Evolutionary conservation across 2,797 vertebrate species (phyloP).

Genomic region (Falco novaeseelandiae): DNA sequence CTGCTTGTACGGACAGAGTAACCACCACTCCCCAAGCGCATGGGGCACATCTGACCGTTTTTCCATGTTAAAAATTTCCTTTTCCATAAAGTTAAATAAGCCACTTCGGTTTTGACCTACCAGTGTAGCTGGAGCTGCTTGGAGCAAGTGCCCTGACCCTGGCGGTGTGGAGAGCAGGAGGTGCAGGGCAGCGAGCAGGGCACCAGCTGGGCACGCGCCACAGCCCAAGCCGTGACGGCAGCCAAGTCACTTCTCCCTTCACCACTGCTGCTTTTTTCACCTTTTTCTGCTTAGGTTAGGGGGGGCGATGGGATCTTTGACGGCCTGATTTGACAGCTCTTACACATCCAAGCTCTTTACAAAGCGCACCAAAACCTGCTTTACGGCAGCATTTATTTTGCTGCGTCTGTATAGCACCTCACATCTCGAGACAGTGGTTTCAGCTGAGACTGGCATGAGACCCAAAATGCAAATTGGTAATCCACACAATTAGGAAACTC

Average conservation of each 20-base stretch:
- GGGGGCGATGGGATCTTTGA: neutral
- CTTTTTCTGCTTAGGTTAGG: neutral
- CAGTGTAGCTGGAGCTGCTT: neutral
- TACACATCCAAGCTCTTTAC: neutral
- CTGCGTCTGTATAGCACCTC: neutral
- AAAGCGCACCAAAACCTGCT: neutral
- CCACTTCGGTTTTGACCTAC: neutral
- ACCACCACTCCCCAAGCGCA: neutral
- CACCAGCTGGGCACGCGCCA: neutral
- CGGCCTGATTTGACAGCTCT: neutral
- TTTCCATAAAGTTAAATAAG: neutral
- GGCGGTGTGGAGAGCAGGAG: neutral
- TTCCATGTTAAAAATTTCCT: neutral
- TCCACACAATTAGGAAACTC: neutral
- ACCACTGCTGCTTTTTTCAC: neutral
- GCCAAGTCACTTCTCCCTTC: neutral
- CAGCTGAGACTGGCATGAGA: neutral
- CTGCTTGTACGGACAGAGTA: neutral
- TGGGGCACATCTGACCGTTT: accelerated
- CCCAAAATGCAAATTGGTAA: neutral
- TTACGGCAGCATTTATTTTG: neutral
- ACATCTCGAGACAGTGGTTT: neutral
- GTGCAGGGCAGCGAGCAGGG: neutral
- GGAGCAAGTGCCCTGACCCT: no score
- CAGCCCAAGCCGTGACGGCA: neutral